Conservation (phyloP, 1,140 invertebrate genomes). For the Hycleus phaleratus region DNA sequence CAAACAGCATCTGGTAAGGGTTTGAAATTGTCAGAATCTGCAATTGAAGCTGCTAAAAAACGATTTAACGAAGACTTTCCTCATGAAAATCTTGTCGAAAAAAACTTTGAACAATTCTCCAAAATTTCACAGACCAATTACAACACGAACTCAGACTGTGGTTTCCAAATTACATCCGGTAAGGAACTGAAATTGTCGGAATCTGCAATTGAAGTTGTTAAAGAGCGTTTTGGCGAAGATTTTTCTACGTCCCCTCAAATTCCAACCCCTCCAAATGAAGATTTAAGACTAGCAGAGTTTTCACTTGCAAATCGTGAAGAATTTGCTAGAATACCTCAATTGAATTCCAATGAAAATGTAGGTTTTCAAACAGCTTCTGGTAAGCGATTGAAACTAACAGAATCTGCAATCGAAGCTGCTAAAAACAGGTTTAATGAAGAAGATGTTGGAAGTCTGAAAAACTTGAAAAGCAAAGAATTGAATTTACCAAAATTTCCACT, state of each 20-base stretch:
- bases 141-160: neutral
- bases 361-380: neutral
- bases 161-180: neutral
- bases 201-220: conserved; percentile 16
- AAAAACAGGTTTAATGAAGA: neutral
- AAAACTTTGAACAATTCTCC: too few species aligned
- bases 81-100: too few species aligned
- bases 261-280: too few species aligned
- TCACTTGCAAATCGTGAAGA: too few species aligned
- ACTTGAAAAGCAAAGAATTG: neutral
- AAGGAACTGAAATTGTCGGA: conserved; percentile 11
- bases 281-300: too few species aligned
- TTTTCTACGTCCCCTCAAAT: too few species aligned
- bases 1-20: neutral
- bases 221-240: conserved; percentile 3
- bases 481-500: neutral
- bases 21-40: conserved; percentile 11
- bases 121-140: too few species aligned
- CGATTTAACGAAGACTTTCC: neutral
- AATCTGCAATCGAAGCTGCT: neutral
- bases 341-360: too few species aligned
- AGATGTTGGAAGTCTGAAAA: neutral
- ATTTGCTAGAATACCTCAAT: too few species aligned
- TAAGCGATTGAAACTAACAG: neutral
- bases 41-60: conserved; percentile 17